Conservation (phyloP, 2,797 vertebrate genomes). For the Perodicticus potto region DNA sequence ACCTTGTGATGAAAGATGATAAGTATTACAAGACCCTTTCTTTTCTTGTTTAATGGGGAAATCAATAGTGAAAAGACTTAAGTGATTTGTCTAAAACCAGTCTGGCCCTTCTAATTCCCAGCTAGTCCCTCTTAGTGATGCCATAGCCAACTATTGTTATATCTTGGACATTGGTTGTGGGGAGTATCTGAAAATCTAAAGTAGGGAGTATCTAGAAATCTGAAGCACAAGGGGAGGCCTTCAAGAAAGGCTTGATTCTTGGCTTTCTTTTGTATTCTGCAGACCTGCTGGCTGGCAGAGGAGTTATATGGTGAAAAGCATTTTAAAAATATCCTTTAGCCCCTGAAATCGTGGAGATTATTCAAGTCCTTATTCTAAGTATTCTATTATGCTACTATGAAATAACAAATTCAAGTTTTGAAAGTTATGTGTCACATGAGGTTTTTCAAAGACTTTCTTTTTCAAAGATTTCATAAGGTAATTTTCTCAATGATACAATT, state of each 20-base stretch:
- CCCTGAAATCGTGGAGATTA: background rate
- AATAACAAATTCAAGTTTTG: slow-evolving; percentile 12
- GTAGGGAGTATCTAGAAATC: background rate
- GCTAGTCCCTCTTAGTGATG: background rate
- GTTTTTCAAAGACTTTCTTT: background rate
- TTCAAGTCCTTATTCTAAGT: slow-evolving; percentile 7
- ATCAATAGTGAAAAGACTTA: too few species aligned
- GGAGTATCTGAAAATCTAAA: background rate
- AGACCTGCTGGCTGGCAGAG: background rate
- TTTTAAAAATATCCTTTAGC: background rate
- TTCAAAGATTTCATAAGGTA: background rate
- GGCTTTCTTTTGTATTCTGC: background rate
- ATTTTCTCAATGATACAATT: background rate
- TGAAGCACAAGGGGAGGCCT: too few species aligned
- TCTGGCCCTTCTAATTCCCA: background rate
- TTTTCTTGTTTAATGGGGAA: background rate
- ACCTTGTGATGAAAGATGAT: background rate
- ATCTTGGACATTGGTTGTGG: background rate
- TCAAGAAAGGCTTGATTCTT: background rate
- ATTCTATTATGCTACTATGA: background rate
- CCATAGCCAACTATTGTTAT: background rate
- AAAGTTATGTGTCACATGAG: background rate
- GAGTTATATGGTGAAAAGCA: background rate
- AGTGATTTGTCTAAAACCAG: background rate
- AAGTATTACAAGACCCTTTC: background rate